phyloP scores from a whole-genome alignment of 2,113 vertebrate species.

The Brevimyrus niger region DNA sequence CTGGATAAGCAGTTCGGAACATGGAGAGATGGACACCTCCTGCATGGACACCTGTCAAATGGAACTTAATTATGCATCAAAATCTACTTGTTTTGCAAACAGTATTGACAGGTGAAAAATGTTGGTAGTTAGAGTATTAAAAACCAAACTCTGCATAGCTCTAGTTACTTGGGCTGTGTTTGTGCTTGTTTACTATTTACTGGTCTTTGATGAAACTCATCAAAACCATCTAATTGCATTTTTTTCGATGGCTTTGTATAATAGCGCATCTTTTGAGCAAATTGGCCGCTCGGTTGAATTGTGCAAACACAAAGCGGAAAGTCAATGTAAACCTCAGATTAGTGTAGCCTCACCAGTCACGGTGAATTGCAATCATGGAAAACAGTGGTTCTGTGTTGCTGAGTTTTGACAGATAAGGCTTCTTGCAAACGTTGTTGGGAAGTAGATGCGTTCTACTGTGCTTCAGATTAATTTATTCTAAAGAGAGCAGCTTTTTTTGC shows the following conservation, averaged over 20 bases:
- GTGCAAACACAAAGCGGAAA: not conserved
- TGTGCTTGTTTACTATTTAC: not conserved
- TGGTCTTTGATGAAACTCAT: not conserved
- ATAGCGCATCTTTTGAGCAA: not conserved
- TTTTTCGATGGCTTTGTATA: not conserved
- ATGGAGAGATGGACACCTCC: not conserved
- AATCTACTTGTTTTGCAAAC: not conserved
- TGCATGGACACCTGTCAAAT: not conserved
- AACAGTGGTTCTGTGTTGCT: not conserved
- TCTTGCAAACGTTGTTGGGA: not conserved
- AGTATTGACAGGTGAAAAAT: not conserved
- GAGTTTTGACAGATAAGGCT: not conserved
- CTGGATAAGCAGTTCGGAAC: not conserved
- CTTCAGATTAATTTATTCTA: not conserved
- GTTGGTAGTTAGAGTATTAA: not conserved
- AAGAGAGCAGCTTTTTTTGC: not conserved
- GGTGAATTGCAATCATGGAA: not conserved
- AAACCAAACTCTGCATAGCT: not conserved
- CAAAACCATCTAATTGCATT: not conserved
- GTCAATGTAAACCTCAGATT: not conserved
- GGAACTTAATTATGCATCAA: not conserved
- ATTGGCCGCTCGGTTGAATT: not conserved
- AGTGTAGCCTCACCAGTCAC: not conserved
- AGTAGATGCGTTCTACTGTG: not conserved
- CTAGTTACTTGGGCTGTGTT: not conserved